Evolutionary conservation across 1,140 invertebrate genomes (phyloP).

Genomic region (Archegozetes longisetosus): DNA sequence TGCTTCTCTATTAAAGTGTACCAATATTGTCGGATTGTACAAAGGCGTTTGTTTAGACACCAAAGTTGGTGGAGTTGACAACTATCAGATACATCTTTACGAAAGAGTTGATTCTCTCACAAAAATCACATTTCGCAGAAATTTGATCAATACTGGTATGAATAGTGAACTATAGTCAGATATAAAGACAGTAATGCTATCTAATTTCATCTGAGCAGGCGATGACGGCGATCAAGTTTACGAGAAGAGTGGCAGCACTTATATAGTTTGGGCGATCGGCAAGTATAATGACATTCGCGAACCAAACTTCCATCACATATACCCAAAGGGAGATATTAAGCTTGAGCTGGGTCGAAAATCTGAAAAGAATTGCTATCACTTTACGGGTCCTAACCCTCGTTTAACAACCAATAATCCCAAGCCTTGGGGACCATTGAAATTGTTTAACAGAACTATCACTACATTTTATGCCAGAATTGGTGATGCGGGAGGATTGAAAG

Average conservation of each 20-base stretch:
- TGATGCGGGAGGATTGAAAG: slow-evolving; percentile 54
- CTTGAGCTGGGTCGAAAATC: slow-evolving; percentile 43
- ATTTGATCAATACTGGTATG: slow-evolving; percentile 33
- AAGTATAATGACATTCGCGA: slow-evolving; percentile 55
- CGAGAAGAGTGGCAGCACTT: slow-evolving; percentile 43
- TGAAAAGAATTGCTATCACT: slow-evolving; percentile 26
- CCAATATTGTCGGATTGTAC: slow-evolving; percentile 34
- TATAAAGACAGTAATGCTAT: neutral
- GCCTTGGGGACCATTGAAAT: slow-evolving; percentile 54
- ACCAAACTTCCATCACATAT: slow-evolving; percentile 65
- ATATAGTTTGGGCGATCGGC: slow-evolving; percentile 70
- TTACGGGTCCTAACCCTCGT: slow-evolving; percentile 18
- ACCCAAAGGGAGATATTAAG: slow-evolving; percentile 48
- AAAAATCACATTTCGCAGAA: slow-evolving; percentile 56
- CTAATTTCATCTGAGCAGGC: slow-evolving; percentile 31
- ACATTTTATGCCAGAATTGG: slow-evolving; percentile 58
- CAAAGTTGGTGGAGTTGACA: slow-evolving; percentile 58
- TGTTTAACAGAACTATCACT: slow-evolving; percentile 57
- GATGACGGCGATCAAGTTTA: slow-evolving; percentile 61
- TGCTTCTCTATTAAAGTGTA: slow-evolving; percentile 28
- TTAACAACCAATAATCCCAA: slow-evolving; percentile 24
- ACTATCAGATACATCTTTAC: slow-evolving; percentile 52
- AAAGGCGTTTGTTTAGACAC: slow-evolving; percentile 69
- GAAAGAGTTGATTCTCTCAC: slow-evolving; percentile 60
- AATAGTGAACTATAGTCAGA: neutral